Base-by-base conservation (phyloP, 2,888 invertebrate genomes). In the Coenonympha arcania region DNA sequence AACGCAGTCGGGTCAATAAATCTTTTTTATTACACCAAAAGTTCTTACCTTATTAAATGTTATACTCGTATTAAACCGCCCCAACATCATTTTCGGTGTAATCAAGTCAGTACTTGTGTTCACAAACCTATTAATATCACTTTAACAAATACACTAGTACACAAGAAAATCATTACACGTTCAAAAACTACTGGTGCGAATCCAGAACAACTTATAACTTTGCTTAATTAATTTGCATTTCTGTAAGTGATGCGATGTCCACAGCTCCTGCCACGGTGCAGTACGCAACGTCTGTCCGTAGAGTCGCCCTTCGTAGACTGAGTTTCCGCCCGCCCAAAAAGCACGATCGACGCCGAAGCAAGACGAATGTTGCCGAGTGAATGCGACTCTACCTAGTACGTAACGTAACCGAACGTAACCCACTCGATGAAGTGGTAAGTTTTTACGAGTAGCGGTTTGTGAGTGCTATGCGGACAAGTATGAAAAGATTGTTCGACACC, bases 361-460 rank as follows among this genome's bases (percentile, higher is more conserved):
- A 11, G 44, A 43, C 65, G 64, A 59, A 40, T 26, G 13, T 11
- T 36, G 37, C 60, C 68, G 68, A 66, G 61, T 58, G 59, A 58
- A 59, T 65, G 67, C 79, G 78, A 76, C 76, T 76, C 58, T 74
- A 76, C n/a, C n/a, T n/a, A n/a, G n/a, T n/a, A n/a, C n/a, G n/a
- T n/a, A n/a, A n/a, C n/a, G n/a, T n/a, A n/a, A n/a, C n/a, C n/a
- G n/a, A n/a, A n/a, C 71, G 74, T 71, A 78, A 76, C 73, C 79
- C 73, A 79, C 80, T 78, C 79, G 81, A 83, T 84, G 83, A 82
- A 83, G 83, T 82, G 82, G 82, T 83, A 82, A 82, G 79, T 81
- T 84, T 83, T 83, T 82, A 84, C 75, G 80, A 80, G 74, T 74
- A 71, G 73, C 76, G 75, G 69, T 72, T 73, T 74, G 73, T 68